A percentile compares a stretch with the other conserved stretches of the same genome.
Conservation (phyloP, 2,113 vertebrate species). For the Lasiurus borealis region DNA sequence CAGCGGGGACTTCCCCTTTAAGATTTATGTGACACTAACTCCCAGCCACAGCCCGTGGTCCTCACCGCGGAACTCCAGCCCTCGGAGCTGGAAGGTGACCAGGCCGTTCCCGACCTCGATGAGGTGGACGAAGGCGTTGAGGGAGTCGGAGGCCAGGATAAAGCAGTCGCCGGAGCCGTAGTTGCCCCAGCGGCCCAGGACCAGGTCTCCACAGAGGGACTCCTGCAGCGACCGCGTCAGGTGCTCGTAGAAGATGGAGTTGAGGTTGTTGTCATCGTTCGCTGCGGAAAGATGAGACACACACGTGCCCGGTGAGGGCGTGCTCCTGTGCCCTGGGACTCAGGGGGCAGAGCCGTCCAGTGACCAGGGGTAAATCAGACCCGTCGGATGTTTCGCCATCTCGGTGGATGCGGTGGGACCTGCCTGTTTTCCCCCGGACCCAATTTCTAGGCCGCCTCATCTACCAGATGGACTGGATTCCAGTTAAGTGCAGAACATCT, state of each 20-base stretch:
- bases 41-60: background rate
- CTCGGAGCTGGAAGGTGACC: conserved; percentile 98
- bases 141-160: conserved; percentile 98
- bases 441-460: background rate
- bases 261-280: conserved; percentile 96
- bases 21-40: background rate
- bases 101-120: conserved; percentile 98
- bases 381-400: accelerated
- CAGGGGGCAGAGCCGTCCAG: background rate
- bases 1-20: background rate
- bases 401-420: background rate
- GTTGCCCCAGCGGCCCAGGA: conserved; percentile 98
- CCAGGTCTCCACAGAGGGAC: conserved; percentile 96
- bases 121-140: conserved; percentile 98
- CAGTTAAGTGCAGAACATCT: background rate
- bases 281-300: conserved; percentile 85
- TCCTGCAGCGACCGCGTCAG: conserved; percentile 97
- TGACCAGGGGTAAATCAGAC: background rate
- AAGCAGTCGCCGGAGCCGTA: conserved; percentile 97
- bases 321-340: background rate
- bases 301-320: background rate
- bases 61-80: conserved; percentile 98
- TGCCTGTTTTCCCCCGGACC: background rate
- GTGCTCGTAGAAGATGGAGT: conserved; percentile 99
- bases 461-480: background rate